A percentile compares a stretch with the other conserved stretches of the same genome.
Evolutionary conservation across 2,888 invertebrate genomes (phyloP).

Genomic region (Caenorhabditis drosophilae): DNA sequence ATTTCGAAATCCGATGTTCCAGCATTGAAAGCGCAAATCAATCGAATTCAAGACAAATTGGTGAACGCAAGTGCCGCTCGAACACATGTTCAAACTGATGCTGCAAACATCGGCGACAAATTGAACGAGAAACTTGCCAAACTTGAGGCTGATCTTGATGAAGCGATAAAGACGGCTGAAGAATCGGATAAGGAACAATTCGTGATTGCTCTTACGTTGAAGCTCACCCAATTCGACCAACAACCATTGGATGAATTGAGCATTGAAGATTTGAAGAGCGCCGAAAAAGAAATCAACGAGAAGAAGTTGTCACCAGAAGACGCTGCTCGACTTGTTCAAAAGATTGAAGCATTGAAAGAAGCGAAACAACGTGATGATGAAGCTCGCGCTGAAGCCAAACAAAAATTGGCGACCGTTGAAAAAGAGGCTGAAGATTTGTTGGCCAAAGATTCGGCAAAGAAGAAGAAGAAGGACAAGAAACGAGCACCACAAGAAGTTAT

Average conservation of each 20-base stretch:
- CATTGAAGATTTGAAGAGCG: conserved; percentile 5
- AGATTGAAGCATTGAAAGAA: conserved; percentile 2
- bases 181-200: conserved; percentile 25
- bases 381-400: conserved; percentile 17
- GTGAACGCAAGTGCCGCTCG: conserved; percentile 26
- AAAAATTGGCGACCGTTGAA: conserved; percentile 16
- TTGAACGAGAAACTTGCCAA: conserved; percentile 33
- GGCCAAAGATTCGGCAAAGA: neutral
- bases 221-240: conserved; percentile 20
- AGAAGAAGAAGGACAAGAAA: conserved; percentile 9
- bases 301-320: conserved; percentile 8
- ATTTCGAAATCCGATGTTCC: conserved; percentile 26
- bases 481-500: neutral
- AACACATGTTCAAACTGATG: conserved; percentile 33
- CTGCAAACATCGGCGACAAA: conserved; percentile 15
- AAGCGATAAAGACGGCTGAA: conserved; percentile 18
- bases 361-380: conserved; percentile 9
- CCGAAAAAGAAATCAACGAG: conserved; percentile 17
- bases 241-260: conserved; percentile 14
- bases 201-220: conserved; percentile 15
- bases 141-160: conserved; percentile 14
- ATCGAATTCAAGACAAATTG: conserved; percentile 28
- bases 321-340: neutral
- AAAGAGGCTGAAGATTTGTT: conserved; percentile 24
- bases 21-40: conserved; percentile 40